phyloP scores from a whole-genome alignment of 2,797 vertebrate genomes.

The Sphenodon punctatus region DNA sequence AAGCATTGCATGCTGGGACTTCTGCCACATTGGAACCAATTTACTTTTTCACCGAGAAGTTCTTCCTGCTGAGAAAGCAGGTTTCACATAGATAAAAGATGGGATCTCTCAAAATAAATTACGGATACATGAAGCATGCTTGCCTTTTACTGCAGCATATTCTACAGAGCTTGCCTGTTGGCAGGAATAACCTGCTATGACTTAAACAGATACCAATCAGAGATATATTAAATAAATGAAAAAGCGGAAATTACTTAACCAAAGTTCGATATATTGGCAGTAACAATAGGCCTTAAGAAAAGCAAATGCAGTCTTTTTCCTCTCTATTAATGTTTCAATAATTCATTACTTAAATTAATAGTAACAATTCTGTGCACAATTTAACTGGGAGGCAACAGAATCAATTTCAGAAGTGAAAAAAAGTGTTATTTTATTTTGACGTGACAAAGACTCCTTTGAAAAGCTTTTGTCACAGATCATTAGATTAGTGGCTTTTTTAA shows the following conservation, averaged over 20 bases:
- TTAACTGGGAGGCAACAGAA: not conserved
- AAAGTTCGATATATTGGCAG: not conserved
- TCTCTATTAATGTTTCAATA: slow-evolving; percentile 25
- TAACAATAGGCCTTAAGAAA: slow-evolving; percentile 32
- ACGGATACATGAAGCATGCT: slow-evolving; percentile 36
- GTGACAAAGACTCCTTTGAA: not conserved
- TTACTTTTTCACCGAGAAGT: slow-evolving; percentile 36
- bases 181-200: slow-evolving; percentile 25
- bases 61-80: slow-evolving; percentile 53
- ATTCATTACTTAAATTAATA: slow-evolving; percentile 21
- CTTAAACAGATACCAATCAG: slow-evolving; percentile 28
- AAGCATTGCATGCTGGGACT: not conserved
- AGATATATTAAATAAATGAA: slow-evolving; percentile 43
- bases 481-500: not conserved
- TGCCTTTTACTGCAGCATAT: slow-evolving; percentile 39
- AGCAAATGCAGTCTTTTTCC: slow-evolving; percentile 6
- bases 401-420: not conserved
- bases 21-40: slow-evolving; percentile 24
- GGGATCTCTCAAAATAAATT: slow-evolving; percentile 46
- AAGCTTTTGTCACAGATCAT: not conserved
- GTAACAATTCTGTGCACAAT: not conserved
- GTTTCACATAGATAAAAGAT: slow-evolving; percentile 55
- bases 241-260: slow-evolving; percentile 32
- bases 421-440: not conserved
- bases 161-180: slow-evolving; percentile 26